phyloP scores from a whole-genome alignment of 2,888 invertebrate genomes.

The Bellardia bayeri region DNA sequence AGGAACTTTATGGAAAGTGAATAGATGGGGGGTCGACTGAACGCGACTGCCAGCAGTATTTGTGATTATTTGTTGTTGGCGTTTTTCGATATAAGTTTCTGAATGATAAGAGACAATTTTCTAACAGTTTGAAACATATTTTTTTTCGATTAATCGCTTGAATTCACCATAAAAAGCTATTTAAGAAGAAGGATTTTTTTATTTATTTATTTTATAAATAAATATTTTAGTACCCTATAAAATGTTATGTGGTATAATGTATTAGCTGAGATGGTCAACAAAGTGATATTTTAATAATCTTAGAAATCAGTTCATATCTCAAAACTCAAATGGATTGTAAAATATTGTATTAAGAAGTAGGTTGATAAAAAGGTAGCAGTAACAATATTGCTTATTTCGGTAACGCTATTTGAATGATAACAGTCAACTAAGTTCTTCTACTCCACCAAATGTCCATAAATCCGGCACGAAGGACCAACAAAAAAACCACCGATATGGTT shows the following conservation, averaged over 20 bases:
- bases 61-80: constrained; percentile 9
- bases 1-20: constrained; percentile 33
- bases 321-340: too few relatives aligned
- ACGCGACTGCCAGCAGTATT: neutral
- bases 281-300: too few relatives aligned
- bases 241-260: neutral
- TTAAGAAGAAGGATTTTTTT: constrained; percentile 30
- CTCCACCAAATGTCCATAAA: too few relatives aligned
- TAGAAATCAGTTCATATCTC: too few relatives aligned
- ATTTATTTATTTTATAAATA: neutral
- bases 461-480: too few relatives aligned
- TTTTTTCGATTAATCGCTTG: constrained; percentile 83
- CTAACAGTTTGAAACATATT: constrained; percentile 75
- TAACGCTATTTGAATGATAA: too few relatives aligned
- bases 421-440: too few relatives aligned
- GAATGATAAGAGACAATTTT: constrained; percentile 74
- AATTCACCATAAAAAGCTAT: constrained; percentile 78
- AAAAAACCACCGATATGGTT: too few relatives aligned
- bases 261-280: neutral
- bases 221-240: constrained; percentile 20
- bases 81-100: constrained; percentile 50
- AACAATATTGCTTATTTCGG: too few relatives aligned
- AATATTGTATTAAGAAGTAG: too few relatives aligned
- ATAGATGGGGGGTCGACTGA: neutral
- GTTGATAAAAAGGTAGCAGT: too few relatives aligned